These are phyloP conservation scores for Alloplasta piceator DNA, from an alignment of 2,888 invertebrate species.

Conservation along the genomic window DNA sequence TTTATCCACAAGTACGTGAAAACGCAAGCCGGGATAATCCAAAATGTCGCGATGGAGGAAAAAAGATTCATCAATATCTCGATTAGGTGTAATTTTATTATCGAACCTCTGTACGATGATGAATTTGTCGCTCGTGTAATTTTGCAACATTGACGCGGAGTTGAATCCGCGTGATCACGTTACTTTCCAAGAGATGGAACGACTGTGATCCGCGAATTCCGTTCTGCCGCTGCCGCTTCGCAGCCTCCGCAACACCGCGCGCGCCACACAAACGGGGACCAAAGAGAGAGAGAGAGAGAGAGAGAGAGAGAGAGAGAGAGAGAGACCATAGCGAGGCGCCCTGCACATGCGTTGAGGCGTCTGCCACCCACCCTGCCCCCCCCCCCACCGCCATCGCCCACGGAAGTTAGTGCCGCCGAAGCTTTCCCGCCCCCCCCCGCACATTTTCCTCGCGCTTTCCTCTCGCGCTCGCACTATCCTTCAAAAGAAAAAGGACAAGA, in stretches of 20 bases:
- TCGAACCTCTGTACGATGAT: background rate
- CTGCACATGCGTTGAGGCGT: constrained; percentile 83
- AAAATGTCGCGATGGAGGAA: background rate
- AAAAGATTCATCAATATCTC: background rate
- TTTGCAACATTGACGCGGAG: constrained; percentile 54
- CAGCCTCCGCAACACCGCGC: constrained; percentile 78
- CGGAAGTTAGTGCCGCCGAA: constrained; percentile 40
- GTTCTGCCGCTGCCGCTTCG: constrained; percentile 80
- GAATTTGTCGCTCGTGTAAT: constrained; percentile 34
- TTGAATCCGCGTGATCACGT: constrained; percentile 67
- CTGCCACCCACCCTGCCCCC: constrained; percentile 67
- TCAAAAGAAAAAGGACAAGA: background rate
- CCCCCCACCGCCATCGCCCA: constrained; percentile 22
- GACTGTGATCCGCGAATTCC: constrained; percentile 82
- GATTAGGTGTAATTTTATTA: background rate
- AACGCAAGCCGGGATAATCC: background rate
- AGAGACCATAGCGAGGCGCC: constrained; percentile 82
- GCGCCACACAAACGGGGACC: constrained; percentile 73
- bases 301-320: constrained; percentile 71
- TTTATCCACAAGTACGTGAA: background rate
- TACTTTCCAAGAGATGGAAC: constrained; percentile 81
- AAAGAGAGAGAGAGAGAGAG: constrained; percentile 72
- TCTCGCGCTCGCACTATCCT: constrained; percentile 44
- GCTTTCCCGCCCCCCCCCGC: constrained; percentile 54
- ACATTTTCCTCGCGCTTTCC: constrained; percentile 60